These are phyloP conservation scores for Thripadectes ignobilis DNA, from an alignment of 2,797 vertebrate species.

Conservation along the genomic window DNA sequence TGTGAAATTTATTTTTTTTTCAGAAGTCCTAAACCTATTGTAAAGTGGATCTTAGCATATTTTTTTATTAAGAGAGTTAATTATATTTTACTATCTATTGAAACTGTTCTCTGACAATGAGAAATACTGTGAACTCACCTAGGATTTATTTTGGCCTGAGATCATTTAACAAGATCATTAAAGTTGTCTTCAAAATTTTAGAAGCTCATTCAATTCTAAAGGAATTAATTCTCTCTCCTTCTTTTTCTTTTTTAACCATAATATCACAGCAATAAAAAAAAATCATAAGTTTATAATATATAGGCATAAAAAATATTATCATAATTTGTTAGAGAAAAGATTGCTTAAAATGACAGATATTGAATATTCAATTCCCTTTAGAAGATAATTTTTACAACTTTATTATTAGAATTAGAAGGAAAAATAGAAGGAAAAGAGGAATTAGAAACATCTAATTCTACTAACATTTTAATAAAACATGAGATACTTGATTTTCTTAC, in stretches of 20 bases:
- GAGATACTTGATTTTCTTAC: not conserved
- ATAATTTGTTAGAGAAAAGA: not conserved
- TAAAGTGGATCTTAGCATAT: not conserved
- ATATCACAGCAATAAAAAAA: not conserved
- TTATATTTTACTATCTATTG: not conserved
- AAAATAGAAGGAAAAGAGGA: not conserved
- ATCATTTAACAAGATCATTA: not conserved
- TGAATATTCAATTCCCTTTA: not conserved
- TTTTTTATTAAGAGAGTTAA: not conserved
- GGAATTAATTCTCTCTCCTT: not conserved
- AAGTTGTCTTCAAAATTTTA: constrained; percentile 39
- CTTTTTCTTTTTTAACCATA: not conserved
- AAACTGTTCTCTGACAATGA: not conserved
- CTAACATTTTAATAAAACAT: not conserved
- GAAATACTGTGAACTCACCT: constrained; percentile 8
- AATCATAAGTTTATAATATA: not conserved
- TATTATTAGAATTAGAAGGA: not conserved
- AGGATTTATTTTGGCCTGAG: not conserved
- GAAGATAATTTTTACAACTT: not conserved
- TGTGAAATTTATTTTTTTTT: not conserved
- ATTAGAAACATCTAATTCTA: not conserved
- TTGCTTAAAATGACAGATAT: not conserved
- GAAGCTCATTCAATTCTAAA: not conserved
- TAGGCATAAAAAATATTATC: not conserved
- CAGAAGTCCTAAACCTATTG: not conserved